These are phyloP conservation scores for Pipra filicauda DNA, from an alignment of 2,113 vertebrate species.

Conservation along the genomic window DNA sequence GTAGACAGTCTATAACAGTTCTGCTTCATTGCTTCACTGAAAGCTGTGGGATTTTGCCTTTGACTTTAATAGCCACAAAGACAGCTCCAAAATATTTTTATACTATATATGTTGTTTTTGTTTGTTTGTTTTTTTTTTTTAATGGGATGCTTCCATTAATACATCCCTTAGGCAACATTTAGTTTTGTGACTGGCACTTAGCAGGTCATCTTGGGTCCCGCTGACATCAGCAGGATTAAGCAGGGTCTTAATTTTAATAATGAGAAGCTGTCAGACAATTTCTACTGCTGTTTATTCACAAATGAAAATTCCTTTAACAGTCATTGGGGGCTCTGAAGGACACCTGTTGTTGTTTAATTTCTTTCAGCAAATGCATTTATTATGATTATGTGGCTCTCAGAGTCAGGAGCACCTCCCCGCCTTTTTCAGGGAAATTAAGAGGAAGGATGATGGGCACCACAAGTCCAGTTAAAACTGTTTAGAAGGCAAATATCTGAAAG, in stretches of 20 bases:
- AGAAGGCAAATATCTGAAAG: neutral
- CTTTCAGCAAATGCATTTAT: constrained; percentile 20
- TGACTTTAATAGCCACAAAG: neutral
- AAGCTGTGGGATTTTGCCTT: neutral
- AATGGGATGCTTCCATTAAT: neutral
- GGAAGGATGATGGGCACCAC: neutral
- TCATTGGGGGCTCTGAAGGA: neutral
- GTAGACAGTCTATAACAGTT: neutral
- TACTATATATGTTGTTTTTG: neutral
- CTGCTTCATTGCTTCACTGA: neutral
- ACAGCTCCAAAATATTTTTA: neutral
- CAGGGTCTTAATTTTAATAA: constrained; percentile 33
- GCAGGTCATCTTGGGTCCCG: constrained; percentile 25
- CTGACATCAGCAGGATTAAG: constrained; percentile 37
- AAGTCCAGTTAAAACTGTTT: neutral
- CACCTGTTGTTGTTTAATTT: constrained; percentile 50
- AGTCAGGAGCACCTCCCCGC: neutral
- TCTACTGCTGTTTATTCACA: constrained; percentile 43
- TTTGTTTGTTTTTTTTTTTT: neutral
- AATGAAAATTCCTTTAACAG: constrained; percentile 34
- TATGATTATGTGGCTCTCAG: neutral
- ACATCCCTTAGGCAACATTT: neutral
- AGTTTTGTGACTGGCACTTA: constrained; percentile 13
- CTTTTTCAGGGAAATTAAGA: neutral
- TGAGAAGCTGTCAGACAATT: constrained; percentile 39